Conservation (phyloP, 2,888 invertebrate species). For the Diaphora mendica region DNA sequence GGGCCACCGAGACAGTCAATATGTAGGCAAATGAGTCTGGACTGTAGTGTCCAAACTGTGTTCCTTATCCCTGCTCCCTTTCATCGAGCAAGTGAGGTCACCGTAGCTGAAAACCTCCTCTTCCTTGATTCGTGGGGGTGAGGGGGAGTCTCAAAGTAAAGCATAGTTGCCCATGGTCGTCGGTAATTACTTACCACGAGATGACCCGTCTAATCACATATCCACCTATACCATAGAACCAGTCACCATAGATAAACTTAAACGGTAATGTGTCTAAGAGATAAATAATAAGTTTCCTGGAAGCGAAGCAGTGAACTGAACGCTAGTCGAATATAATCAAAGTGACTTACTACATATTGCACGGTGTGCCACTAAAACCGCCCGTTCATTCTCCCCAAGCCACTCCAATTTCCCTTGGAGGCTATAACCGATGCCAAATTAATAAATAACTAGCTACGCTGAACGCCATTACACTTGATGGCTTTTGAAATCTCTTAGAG, state of each 20-base stretch:
- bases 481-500: conserved; percentile 4
- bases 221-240: not conserved
- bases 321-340: not conserved
- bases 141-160: too few relatives aligned
- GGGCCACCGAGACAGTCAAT: too few relatives aligned
- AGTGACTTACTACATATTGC: conserved; percentile 1
- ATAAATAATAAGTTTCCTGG: not conserved
- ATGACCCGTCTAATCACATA: not conserved
- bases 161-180: too few relatives aligned
- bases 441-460: conserved; percentile 27
- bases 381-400: conserved; percentile 26
- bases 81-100: too few relatives aligned
- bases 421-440: conserved; percentile 30
- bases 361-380: not conserved
- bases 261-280: too few relatives aligned
- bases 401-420: conserved; percentile 36
- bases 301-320: not conserved
- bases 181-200: too few relatives aligned
- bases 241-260: too few relatives aligned
- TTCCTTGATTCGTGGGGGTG: too few relatives aligned
- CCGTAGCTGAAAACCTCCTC: too few relatives aligned
- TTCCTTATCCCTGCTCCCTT: too few relatives aligned
- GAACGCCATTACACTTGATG: conserved; percentile 12
- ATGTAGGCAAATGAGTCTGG: too few relatives aligned
- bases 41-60: too few relatives aligned